A percentile compares a stretch with the other conserved stretches of the same genome.
Evolutionary conservation across 2,888 invertebrate species (phyloP).

Genomic region (Ectemnius continuus): DNA sequence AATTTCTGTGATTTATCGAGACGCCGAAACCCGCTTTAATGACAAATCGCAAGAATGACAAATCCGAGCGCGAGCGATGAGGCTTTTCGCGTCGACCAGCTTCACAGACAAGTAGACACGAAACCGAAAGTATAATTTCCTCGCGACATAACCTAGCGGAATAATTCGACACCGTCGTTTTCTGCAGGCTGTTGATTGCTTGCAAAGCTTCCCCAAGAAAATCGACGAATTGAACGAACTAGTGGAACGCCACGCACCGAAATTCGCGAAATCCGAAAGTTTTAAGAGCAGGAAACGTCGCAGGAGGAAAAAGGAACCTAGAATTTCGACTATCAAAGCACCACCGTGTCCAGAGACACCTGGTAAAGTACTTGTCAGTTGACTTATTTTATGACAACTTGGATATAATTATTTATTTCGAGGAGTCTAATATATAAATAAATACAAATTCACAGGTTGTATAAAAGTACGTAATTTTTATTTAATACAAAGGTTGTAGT

Average conservation of each 20-base stretch:
- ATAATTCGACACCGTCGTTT: neutral
- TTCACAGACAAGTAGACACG: conserved; percentile 66
- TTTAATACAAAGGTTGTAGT: too few relatives aligned
- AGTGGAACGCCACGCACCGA: conserved; percentile 65
- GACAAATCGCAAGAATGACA: conserved; percentile 29
- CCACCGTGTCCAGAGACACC: too few relatives aligned
- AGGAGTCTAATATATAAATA: too few relatives aligned
- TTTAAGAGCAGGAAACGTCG: too few relatives aligned
- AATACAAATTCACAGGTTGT: too few relatives aligned
- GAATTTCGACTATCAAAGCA: too few relatives aligned
- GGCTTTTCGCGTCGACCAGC: conserved; percentile 62
- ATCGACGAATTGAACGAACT: conserved; percentile 65
- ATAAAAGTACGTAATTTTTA: too few relatives aligned
- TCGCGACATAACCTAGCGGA: conserved; percentile 19
- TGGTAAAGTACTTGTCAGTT: too few relatives aligned
- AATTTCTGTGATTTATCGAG: conserved; percentile 67
- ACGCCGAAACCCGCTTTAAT: conserved; percentile 33
- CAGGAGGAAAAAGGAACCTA: too few relatives aligned
- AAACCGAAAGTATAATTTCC: conserved; percentile 10
- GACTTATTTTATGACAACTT: too few relatives aligned
- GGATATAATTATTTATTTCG: too few relatives aligned
- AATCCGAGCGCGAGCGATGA: conserved; percentile 52
- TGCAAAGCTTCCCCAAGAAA: conserved; percentile 68
- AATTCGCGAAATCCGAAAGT: conserved; percentile 42
- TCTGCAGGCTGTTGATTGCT: conserved; percentile 63